These are phyloP conservation scores for Heptranchias perlo DNA, from an alignment of 2,113 vertebrate genomes.

Conservation along the genomic window DNA sequence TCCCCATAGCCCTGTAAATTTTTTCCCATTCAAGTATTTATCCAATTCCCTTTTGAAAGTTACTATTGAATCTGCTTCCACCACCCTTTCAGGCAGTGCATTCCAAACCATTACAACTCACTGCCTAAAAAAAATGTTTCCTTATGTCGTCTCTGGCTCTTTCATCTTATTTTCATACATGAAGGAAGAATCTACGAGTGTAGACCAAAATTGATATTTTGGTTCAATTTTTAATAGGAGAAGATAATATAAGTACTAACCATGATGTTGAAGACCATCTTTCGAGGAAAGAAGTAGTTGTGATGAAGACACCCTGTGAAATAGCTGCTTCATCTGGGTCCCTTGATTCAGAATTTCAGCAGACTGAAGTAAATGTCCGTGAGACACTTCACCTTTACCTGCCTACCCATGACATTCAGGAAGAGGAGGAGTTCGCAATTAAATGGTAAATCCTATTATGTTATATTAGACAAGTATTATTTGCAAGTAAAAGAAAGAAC, in stretches of 20 bases:
- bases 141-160: no score
- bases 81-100: no score
- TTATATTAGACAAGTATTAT: not conserved
- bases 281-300: constrained; percentile 1
- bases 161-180: not conserved
- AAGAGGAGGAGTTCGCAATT: constrained; percentile 43
- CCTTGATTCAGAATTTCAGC: not conserved
- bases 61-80: no score
- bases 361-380: not conserved
- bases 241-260: not conserved
- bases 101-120: no score
- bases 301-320: not conserved
- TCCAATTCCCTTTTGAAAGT: no score
- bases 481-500: not conserved
- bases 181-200: not conserved
- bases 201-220: not conserved
- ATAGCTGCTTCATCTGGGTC: not conserved
- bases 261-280: not conserved
- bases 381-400: constrained; percentile 53
- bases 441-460: not conserved
- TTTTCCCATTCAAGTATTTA: no score
- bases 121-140: no score
- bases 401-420: constrained; percentile 43
- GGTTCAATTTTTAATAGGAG: constrained; percentile 26
- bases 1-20: no score